Conservation (phyloP, 23 tunicate genomes). For the Botrylloides violaceus region DNA sequence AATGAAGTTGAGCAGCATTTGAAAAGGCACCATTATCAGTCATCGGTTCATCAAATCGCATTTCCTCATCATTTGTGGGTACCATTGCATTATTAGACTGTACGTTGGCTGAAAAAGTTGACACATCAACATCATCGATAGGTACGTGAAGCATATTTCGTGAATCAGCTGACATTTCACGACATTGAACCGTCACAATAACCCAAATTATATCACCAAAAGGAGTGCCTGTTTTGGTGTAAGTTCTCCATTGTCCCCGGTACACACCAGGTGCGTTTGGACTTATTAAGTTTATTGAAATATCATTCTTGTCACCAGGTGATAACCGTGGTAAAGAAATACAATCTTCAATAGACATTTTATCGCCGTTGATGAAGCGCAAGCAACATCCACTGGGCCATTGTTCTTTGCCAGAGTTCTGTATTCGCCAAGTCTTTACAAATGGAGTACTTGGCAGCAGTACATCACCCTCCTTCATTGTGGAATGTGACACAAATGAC, state of each 20-base stretch:
- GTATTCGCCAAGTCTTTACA: constrained; percentile 85
- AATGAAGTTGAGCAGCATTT: neutral
- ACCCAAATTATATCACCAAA: constrained; percentile 97
- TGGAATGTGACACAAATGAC: constrained; percentile 82
- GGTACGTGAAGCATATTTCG: constrained; percentile 67
- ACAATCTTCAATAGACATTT: constrained; percentile 66
- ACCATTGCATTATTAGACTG: neutral
- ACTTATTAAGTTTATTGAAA: constrained; percentile 76
- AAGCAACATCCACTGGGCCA: constrained; percentile 94
- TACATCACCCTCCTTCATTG: constrained; percentile 96
- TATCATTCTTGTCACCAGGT: constrained; percentile 44
- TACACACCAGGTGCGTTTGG: constrained; percentile 58
- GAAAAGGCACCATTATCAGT: neutral
- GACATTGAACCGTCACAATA: constrained; percentile 68
- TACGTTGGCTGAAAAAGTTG: neutral
- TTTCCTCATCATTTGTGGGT: neutral
- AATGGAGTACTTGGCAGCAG: constrained; percentile 89
- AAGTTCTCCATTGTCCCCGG: constrained; percentile 94
- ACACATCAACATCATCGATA: constrained; percentile 18
- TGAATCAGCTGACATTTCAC: constrained; percentile 66
- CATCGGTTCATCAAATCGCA: constrained; percentile 4
- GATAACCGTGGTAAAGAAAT: constrained; percentile 37
- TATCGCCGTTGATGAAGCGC: constrained; percentile 74
- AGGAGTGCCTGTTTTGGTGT: constrained; percentile 51
- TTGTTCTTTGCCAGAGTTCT: constrained; percentile 65